A percentile compares a stretch with the other conserved stretches of the same genome.
phyloP scores from a whole-genome alignment of 2,888 invertebrate genomes.

The Zonitis immaculata region DNA sequence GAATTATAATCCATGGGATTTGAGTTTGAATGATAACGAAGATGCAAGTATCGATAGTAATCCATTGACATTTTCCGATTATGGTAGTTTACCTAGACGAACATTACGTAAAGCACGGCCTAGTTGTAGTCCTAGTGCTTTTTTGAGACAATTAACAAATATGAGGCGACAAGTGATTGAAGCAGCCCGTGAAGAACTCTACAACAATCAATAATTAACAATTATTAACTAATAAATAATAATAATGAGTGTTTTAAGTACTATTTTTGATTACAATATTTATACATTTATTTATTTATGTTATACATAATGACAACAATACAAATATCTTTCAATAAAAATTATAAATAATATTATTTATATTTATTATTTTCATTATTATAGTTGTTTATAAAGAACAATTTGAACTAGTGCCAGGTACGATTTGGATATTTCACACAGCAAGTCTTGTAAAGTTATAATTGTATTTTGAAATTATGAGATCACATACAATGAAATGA shows the following conservation, averaged over 20 bases:
- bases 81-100: constrained; percentile 44
- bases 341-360: neutral
- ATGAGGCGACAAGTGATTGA: constrained; percentile 55
- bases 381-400: neutral
- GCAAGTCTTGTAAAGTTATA: constrained; percentile 10
- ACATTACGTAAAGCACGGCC: constrained; percentile 30
- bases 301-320: constrained; percentile 6
- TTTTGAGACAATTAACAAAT: constrained; percentile 55
- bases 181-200: constrained; percentile 49
- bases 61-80: constrained; percentile 43
- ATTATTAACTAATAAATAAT: neutral
- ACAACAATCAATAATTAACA: constrained; percentile 29
- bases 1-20: constrained; percentile 25
- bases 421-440: constrained; percentile 2
- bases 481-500: constrained; percentile 7
- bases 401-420: constrained; percentile 13
- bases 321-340: constrained; percentile 3
- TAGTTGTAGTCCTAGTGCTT: constrained; percentile 52
- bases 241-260: constrained; percentile 7
- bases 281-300: constrained; percentile 15
- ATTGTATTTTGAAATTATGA: constrained; percentile 10
- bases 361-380: neutral
- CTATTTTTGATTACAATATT: constrained; percentile 18
- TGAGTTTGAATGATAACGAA: constrained; percentile 25
- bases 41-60: constrained; percentile 44